These are phyloP conservation scores for Toxotes jaculatrix DNA, from an alignment of 2,113 vertebrate species.

Conservation along the genomic window DNA sequence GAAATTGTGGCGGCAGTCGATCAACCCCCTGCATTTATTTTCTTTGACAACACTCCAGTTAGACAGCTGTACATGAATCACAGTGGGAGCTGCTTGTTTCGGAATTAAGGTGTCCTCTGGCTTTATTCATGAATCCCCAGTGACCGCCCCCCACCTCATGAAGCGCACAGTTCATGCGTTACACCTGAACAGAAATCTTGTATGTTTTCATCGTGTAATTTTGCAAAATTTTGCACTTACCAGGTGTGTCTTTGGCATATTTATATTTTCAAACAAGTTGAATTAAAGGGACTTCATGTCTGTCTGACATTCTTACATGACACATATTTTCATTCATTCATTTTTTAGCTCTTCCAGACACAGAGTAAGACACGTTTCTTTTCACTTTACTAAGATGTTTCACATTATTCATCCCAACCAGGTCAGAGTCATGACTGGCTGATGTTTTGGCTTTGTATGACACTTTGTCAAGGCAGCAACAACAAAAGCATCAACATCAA, in stretches of 20 bases:
- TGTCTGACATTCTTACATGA: neutral
- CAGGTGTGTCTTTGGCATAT: constrained; percentile 13
- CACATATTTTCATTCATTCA: neutral
- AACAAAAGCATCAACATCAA: constrained; percentile 26
- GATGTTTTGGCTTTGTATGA: constrained; percentile 29
- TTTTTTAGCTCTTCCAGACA: neutral
- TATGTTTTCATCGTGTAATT: constrained; percentile 43
- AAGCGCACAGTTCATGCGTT: constrained; percentile 11
- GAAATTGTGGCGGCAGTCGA: neutral
- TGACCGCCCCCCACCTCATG: neutral
- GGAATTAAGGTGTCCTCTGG: constrained; percentile 36
- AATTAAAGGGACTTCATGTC: constrained; percentile 34
- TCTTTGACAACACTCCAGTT: constrained; percentile 28
- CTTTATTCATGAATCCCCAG: constrained; percentile 53
- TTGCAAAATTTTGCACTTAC: neutral
- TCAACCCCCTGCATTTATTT: constrained; percentile 40
- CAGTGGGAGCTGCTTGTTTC: constrained; percentile 14
- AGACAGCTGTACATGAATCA: constrained; percentile 59
- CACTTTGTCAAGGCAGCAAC: constrained; percentile 47
- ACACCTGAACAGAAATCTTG: constrained; percentile 2
- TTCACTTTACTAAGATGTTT: constrained; percentile 19
- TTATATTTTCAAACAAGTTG: constrained; percentile 35
- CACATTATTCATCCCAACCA: constrained; percentile 60
- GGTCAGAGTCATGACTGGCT: constrained; percentile 45
- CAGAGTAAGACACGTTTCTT: neutral